phyloP scores from a whole-genome alignment of 2,113 vertebrate species.

The Brachyistius frenatus region DNA sequence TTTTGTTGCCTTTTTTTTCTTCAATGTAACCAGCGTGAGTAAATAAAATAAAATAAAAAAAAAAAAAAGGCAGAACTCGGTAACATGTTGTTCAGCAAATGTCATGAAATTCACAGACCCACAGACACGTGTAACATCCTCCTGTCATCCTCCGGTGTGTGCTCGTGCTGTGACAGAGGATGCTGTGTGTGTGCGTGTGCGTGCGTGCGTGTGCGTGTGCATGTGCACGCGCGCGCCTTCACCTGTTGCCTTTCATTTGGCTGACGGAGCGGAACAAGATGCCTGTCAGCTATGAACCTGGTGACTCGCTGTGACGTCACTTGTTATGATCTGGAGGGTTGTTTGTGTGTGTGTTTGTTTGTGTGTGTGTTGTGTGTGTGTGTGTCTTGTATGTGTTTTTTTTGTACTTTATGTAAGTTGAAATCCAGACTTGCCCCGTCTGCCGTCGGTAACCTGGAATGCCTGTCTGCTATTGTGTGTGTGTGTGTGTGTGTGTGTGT shows the following conservation, averaged over 20 bases:
- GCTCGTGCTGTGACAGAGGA: conserved; percentile 19
- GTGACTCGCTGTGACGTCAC: conserved; percentile 65
- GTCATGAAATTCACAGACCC: conserved; percentile 7
- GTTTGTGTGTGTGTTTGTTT: conserved; percentile 15
- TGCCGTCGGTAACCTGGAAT: conserved; percentile 65
- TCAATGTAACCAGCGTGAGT: too few species aligned
- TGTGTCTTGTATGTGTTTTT: conserved; percentile 1
- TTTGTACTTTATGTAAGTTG: conserved; percentile 37
- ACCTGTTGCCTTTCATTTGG: conserved; percentile 64
- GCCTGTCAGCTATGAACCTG: conserved; percentile 54
- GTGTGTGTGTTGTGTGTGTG: conserved; percentile 1
- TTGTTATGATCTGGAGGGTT: conserved; percentile 36
- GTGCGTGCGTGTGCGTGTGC: conserved; percentile 1
- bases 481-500: neutral
- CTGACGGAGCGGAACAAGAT: conserved; percentile 56
- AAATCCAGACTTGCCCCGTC: conserved; percentile 27
- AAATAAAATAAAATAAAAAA: too few species aligned
- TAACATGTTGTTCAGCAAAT: neutral
- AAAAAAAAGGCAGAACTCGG: too few species aligned
- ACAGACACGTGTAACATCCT: conserved; percentile 8
- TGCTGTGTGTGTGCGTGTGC: conserved; percentile 18
- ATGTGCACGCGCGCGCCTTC: conserved; percentile 30
- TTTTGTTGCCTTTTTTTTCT: too few species aligned
- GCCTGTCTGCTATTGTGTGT: conserved; percentile 40
- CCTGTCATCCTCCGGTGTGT: conserved; percentile 32